Percentiles rank a stretch among this genome's conserved stretches.
These are phyloP conservation scores for Hemibagrus wyckioides DNA, from an alignment of 2,113 vertebrate genomes.

Conservation along the genomic window DNA sequence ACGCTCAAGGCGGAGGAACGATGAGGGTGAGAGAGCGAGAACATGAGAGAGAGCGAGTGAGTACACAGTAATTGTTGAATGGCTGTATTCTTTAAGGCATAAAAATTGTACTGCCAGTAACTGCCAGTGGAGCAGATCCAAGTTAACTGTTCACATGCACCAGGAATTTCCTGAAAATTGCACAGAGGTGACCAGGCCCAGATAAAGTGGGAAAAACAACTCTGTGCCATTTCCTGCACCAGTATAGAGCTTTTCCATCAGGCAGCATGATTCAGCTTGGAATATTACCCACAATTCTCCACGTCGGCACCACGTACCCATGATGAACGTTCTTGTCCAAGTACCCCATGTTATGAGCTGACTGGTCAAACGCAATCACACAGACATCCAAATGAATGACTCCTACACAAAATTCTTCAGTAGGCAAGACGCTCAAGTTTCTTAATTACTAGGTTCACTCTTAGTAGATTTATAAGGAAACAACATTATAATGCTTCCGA, in stretches of 20 bases:
- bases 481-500: neutral
- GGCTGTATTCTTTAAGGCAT: constrained; percentile 50
- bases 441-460: neutral
- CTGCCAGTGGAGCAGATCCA: constrained; percentile 59
- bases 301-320: no score
- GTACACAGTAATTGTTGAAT: constrained; percentile 33
- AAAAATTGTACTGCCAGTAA: constrained; percentile 64
- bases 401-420: neutral
- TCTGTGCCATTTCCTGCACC: constrained; percentile 56
- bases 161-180: constrained; percentile 77
- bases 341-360: neutral
- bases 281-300: neutral
- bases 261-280: neutral
- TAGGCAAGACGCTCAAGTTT: neutral
- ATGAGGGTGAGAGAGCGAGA: neutral
- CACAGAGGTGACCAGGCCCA: constrained; percentile 61
- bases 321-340: neutral
- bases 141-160: constrained; percentile 66
- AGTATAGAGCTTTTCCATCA: constrained; percentile 47
- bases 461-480: neutral
- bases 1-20: neutral
- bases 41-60: neutral
- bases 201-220: constrained; percentile 65
- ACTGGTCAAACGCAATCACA: neutral
- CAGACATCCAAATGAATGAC: neutral